A percentile compares a stretch with the other conserved stretches of the same genome.
Evolutionary conservation across 1,140 invertebrate species (phyloP).

Genomic region (Danaus plexippus): DNA sequence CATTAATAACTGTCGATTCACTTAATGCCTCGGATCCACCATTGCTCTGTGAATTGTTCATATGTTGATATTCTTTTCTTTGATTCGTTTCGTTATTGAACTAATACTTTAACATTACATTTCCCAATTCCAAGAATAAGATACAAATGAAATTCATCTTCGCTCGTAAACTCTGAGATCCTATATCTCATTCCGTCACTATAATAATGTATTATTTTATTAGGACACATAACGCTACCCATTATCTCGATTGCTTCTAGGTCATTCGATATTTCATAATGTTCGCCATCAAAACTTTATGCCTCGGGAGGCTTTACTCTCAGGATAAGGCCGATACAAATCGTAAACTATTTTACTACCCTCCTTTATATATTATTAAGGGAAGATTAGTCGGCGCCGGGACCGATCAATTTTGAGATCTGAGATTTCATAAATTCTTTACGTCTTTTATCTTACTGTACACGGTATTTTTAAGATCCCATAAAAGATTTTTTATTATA

Average conservation of each 20-base stretch:
- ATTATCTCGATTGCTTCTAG: conserved; percentile 19
- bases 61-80: no score
- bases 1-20: no score
- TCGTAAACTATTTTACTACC: conserved; percentile 33
- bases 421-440: conserved; percentile 15
- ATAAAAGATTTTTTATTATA: no score
- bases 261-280: conserved; percentile 29
- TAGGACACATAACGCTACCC: conserved; percentile 3
- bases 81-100: no score
- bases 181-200: no score
- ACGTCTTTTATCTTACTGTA: conserved; percentile 7
- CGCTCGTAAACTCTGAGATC: no score
- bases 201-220: not conserved
- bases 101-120: no score
- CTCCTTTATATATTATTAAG: conserved; percentile 24
- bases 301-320: conserved; percentile 9
- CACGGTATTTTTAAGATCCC: conserved; percentile 1
- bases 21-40: no score
- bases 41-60: no score
- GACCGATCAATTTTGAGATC: conserved; percentile 7
- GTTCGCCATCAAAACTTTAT: conserved; percentile 32
- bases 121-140: no score
- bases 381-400: conserved; percentile 10
- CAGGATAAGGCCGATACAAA: conserved; percentile 27
- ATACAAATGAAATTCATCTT: no score